A percentile compares a stretch with the other conserved stretches of the same genome.
These are phyloP conservation scores for Gallinago media DNA, from an alignment of 2,113 vertebrate genomes.

Conservation along the genomic window DNA sequence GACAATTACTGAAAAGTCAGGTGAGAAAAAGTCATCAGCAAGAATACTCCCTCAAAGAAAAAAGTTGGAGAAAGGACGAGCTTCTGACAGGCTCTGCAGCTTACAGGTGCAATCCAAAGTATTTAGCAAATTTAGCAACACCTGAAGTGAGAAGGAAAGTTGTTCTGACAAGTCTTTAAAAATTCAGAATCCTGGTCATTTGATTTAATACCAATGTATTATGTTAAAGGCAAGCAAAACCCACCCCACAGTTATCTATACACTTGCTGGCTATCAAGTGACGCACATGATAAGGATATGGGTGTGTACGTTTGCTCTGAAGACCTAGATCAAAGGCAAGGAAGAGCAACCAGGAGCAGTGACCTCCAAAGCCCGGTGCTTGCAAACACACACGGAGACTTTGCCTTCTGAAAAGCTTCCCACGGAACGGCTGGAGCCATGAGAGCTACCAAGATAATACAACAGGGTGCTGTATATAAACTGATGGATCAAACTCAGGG, in stretches of 20 bases:
- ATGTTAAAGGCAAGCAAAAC: background rate
- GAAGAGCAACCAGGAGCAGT: background rate
- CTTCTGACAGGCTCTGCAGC: background rate
- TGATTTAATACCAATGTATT: constrained; percentile 1
- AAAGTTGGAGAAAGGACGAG: background rate
- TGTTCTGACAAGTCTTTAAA: constrained; percentile 24
- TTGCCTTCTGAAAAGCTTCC: background rate
- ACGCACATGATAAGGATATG: background rate
- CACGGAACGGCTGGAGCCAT: background rate
- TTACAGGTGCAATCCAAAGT: background rate
- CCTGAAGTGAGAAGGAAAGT: background rate
- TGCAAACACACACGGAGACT: background rate
- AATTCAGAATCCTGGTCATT: background rate
- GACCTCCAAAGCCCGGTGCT: background rate
- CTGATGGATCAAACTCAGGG: background rate
- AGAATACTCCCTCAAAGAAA: background rate
- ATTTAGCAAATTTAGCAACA: background rate
- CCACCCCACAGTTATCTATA: background rate
- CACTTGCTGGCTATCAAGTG: background rate
- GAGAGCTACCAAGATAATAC: background rate
- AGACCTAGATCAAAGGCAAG: background rate
- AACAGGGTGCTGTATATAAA: background rate
- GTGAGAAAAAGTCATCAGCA: constrained; percentile 36
- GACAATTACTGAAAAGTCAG: constrained; percentile 35
- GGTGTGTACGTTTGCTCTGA: background rate